Evolutionary conservation across 2,113 vertebrate species (phyloP).

Genomic region (Triplophysa dalaica): DNA sequence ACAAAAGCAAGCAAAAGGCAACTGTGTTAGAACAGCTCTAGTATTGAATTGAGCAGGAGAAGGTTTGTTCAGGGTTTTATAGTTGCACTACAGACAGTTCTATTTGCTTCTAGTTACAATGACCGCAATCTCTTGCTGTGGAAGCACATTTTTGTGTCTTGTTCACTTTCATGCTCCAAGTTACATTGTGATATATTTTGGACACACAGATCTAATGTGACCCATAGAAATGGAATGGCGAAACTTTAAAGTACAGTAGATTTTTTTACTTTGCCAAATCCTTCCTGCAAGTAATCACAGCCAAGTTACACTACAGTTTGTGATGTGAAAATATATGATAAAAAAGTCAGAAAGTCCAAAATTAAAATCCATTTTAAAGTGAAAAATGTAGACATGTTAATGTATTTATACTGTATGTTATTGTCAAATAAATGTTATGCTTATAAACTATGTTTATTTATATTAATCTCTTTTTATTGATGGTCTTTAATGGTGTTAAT

Average conservation of each 20-base stretch:
- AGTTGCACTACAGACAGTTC: slow-evolving; percentile 67
- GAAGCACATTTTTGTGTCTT: slow-evolving; percentile 66
- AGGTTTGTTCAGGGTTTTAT: slow-evolving; percentile 41
- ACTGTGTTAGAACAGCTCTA: slow-evolving; percentile 23
- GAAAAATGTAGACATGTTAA: too few relatives aligned
- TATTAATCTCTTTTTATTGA: too few relatives aligned
- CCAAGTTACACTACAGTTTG: too few relatives aligned
- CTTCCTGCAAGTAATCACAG: too few relatives aligned
- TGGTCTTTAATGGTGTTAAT: too few relatives aligned
- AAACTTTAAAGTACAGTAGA: neutral
- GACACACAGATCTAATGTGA: slow-evolving; percentile 31
- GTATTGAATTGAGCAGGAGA: slow-evolving; percentile 35
- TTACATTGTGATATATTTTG: slow-evolving; percentile 48
- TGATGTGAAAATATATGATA: too few relatives aligned
- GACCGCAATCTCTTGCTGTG: slow-evolving; percentile 65
- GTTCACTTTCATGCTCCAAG: slow-evolving; percentile 59
- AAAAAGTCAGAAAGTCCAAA: too few relatives aligned
- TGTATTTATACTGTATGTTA: too few relatives aligned
- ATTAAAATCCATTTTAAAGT: too few relatives aligned
- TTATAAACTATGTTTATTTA: too few relatives aligned
- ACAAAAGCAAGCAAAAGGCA: slow-evolving; percentile 38
- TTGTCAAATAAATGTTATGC: too few relatives aligned
- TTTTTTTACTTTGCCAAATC: too few relatives aligned
- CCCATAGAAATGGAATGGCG: neutral
- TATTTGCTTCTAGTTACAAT: slow-evolving; percentile 65